Evolutionary conservation across 2,113 vertebrate species (phyloP), one percentile per base, ranked within the genome.

Genomic region (Triplophysa tibetana): DNA sequence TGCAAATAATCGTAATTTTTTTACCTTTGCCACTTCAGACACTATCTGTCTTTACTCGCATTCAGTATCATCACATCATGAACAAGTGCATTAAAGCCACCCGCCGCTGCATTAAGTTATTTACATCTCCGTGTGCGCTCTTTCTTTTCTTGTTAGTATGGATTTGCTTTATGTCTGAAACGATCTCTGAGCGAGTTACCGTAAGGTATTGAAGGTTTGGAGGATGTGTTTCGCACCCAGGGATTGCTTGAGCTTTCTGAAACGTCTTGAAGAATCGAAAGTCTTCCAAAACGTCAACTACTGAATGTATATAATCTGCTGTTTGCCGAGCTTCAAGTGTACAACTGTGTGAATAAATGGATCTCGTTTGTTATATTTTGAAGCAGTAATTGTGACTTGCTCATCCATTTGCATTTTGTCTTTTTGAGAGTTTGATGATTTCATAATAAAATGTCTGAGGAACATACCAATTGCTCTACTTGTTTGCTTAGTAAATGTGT

Each of bases 261-360:
- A 21, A 19, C 81, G 81, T 84, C 29, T 82, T 81, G 67, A 80
- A 76, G 78, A 77, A 75, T 77, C 86, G 26, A 14, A 82, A 73
- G 89, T 92, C 90, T 90, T 91, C 90, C 90, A 85, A 78, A 81
- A 66, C 70, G 52, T 84, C 80, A 84, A 88, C 86, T 89, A 88
- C 90, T 91, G 88, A 89, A 89, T 88, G 88, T 88, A 89, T 84
- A 89, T 73, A 87, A 83, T 81, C 85, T 88, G 86, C 81, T 84
- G 78, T 86, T 80, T 81, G 77, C 85, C 83, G 82, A 86, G 87
- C 87, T 88, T 81, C 75, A 85, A 78, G 77, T 86, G 80, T 86
- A 83, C 76, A 75, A 83, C 81, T 78, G 84, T 90, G 85, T 86
- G 82, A 91, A 92, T 90, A 90, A 91, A 90, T 80, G 88, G 83